Conservation (phyloP, 2,797 vertebrate species). For the Cuniculus paca region DNA sequence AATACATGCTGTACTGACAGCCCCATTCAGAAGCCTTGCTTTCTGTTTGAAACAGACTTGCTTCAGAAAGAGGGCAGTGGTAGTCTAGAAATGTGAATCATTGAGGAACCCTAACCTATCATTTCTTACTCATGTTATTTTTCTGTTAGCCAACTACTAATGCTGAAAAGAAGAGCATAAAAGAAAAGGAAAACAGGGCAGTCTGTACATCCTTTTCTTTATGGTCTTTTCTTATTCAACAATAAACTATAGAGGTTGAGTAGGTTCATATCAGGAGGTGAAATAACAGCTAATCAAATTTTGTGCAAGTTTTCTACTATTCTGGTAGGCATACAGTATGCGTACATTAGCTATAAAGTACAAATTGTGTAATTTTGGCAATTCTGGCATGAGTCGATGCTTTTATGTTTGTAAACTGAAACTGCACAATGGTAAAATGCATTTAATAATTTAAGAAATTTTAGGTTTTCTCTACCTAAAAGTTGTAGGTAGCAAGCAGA, state of each 20-base stretch:
- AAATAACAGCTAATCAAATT: neutral
- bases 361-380: constrained; percentile 5
- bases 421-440: neutral
- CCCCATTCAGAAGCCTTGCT: neutral
- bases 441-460: constrained; percentile 16
- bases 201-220: neutral
- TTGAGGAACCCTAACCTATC: neutral
- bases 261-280: neutral
- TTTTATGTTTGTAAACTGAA: constrained; percentile 16
- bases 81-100: neutral
- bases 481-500: constrained; percentile 16
- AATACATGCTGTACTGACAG: neutral
- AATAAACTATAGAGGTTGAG: neutral
- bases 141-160: neutral
- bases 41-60: neutral
- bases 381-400: constrained; percentile 3
- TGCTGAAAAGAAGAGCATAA: neutral
- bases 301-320: neutral
- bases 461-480: constrained; percentile 15
- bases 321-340: neutral
- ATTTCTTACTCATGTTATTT: neutral
- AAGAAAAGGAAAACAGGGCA: neutral
- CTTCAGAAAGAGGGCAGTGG: neutral
- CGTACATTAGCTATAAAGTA: neutral
- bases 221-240: neutral